A percentile compares a stretch with the other conserved stretches of the same genome.
Conservation (phyloP, 2,113 vertebrate species). For the Chaetorhynchus papuensis region DNA sequence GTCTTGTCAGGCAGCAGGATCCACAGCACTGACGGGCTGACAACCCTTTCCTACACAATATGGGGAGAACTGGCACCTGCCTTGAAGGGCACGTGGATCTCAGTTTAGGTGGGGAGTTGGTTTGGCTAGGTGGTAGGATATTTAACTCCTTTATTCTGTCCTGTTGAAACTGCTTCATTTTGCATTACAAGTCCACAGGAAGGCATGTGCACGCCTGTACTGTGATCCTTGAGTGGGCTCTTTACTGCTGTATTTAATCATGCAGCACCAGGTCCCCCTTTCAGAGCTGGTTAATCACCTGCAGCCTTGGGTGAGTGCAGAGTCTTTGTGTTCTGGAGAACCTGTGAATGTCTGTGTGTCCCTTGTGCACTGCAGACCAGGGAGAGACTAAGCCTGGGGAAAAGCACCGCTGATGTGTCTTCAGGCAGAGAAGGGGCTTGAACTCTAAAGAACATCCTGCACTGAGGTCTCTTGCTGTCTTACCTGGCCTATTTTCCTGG, state of each 20-base stretch:
- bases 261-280: background rate
- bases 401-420: background rate
- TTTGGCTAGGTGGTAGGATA: background rate
- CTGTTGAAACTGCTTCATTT: background rate
- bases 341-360: background rate
- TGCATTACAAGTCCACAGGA: background rate
- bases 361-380: background rate
- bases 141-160: background rate
- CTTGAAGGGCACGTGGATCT: background rate
- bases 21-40: background rate
- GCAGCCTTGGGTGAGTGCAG: background rate
- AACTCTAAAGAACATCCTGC: background rate
- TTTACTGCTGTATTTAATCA: background rate
- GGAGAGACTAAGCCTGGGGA: background rate
- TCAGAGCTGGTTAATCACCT: background rate
- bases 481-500: background rate
- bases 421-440: background rate
- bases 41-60: background rate
- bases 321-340: background rate
- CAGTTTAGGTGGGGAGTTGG: background rate
- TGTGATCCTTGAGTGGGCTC: background rate
- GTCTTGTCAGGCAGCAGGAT: background rate
- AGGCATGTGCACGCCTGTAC: background rate
- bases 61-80: background rate
- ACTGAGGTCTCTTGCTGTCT: background rate